Percentiles rank a stretch among this genome's conserved stretches.
These are phyloP conservation scores for Percopsis omiscomaycus DNA, from an alignment of 2,797 vertebrate genomes.

Conservation along the genomic window DNA sequence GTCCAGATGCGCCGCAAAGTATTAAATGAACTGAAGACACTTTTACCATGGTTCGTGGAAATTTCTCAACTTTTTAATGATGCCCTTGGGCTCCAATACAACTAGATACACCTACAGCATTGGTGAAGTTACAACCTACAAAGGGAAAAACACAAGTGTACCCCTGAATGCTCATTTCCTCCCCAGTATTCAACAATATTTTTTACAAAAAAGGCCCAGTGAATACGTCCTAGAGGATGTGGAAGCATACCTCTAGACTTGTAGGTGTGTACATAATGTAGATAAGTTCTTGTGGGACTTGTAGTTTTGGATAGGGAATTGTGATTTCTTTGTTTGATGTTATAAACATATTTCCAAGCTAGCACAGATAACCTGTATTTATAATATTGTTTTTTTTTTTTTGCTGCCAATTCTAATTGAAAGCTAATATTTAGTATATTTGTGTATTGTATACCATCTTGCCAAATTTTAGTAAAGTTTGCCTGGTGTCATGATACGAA, in stretches of 20 bases:
- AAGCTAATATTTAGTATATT: no score
- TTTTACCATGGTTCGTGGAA: constrained; percentile 58
- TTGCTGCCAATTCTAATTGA: background rate
- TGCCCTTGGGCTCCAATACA: constrained; percentile 59
- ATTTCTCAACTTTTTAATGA: constrained; percentile 71
- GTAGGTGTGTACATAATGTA: constrained; percentile 18
- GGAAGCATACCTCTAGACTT: constrained; percentile 2
- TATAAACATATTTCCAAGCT: constrained; percentile 1
- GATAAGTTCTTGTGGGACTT: constrained; percentile 12
- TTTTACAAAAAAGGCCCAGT: constrained; percentile 48
- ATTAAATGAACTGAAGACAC: constrained; percentile 57
- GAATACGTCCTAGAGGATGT: constrained; percentile 20
- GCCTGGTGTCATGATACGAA: background rate
- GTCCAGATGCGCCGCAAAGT: constrained; percentile 61
- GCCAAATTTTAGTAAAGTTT: background rate
- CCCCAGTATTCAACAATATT: constrained; percentile 34
- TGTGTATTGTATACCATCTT: background rate
- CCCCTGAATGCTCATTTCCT: constrained; percentile 57
- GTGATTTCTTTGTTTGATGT: background rate
- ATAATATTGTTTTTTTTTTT: background rate
- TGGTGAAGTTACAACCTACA: constrained; percentile 37
- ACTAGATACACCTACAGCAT: constrained; percentile 60
- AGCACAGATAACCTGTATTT: background rate
- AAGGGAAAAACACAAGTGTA: constrained; percentile 59
- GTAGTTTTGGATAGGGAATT: background rate